phyloP scores from a whole-genome alignment of 2,113 vertebrate species.

The Equus quagga region DNA sequence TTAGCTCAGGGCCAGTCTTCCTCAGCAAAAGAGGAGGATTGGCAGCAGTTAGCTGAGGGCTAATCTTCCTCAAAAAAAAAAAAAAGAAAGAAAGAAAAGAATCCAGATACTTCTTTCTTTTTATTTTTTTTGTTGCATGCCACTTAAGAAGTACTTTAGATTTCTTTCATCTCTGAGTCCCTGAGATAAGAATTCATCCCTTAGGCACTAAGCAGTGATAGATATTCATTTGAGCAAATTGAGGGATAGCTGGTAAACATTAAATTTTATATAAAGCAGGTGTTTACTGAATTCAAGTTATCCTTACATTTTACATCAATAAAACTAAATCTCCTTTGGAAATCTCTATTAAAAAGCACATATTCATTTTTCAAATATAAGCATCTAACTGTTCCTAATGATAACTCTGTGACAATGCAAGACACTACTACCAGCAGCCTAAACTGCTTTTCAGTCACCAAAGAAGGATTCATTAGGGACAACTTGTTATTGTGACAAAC shows the following conservation, averaged over 20 bases:
- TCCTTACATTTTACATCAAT: neutral
- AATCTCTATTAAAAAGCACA: neutral
- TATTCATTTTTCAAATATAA: conserved; percentile 1
- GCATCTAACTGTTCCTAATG: neutral
- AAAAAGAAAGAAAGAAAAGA: neutral
- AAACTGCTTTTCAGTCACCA: conserved; percentile 7
- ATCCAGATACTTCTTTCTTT: neutral
- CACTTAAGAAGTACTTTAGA: neutral
- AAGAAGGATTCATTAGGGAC: neutral
- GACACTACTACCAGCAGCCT: neutral
- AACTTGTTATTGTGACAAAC: neutral
- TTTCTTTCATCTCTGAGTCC: conserved; percentile 20
- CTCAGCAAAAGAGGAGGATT: too few relatives aligned
- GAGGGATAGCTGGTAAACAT: neutral
- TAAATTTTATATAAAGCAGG: neutral
- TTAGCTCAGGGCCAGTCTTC: too few relatives aligned
- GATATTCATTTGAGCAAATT: neutral
- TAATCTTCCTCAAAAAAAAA: too few relatives aligned
- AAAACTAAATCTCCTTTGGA: conserved; percentile 19
- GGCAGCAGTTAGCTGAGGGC: too few relatives aligned
- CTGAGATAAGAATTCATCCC: neutral
- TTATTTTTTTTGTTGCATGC: neutral
- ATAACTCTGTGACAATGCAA: neutral
- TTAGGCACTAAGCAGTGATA: neutral
- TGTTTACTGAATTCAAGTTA: neutral